Conservation (phyloP, 2,888 invertebrate species). For the Cyaniris semiargus region DNA sequence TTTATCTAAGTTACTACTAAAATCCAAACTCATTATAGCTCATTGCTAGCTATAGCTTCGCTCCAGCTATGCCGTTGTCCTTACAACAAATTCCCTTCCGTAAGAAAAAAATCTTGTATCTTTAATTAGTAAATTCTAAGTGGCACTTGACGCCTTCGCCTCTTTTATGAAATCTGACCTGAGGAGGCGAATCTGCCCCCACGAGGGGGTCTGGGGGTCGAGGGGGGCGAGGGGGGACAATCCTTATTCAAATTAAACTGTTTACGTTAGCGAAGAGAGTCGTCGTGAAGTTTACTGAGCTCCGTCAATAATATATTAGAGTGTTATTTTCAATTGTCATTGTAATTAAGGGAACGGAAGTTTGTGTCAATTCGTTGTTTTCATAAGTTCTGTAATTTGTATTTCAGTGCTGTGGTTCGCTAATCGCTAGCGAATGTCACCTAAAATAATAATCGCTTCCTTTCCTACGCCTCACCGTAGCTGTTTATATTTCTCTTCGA, state of each 20-base stretch:
- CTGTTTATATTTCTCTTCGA: too few species aligned
- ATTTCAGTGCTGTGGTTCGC: too few species aligned
- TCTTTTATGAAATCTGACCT: slow-evolving; percentile 31
- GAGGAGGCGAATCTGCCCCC: slow-evolving; percentile 27
- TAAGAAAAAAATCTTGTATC: slow-evolving; percentile 45
- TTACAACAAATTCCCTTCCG: slow-evolving; percentile 27
- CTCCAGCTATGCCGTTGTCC: neutral
- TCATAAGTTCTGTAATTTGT: too few species aligned
- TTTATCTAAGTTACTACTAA: too few species aligned
- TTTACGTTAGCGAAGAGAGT: slow-evolving; percentile 20
- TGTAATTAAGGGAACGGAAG: neutral
- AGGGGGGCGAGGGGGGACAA: neutral
- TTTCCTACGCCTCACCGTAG: too few species aligned
- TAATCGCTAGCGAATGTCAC: too few species aligned
- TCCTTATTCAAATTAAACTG: slow-evolving; percentile 28
- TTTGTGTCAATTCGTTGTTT: neutral
- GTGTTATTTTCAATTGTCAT: slow-evolving; percentile 1
- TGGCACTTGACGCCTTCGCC: slow-evolving; percentile 29
- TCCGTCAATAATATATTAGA: neutral
- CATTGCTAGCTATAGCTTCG: neutral
- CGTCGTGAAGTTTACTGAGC: neutral
- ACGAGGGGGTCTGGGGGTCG: too few species aligned
- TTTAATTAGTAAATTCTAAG: slow-evolving; percentile 60
- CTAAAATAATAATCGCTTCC: too few species aligned
- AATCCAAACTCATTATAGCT: too few species aligned